A percentile compares a stretch with the other conserved stretches of the same genome.
Conservation (phyloP, 2,113 vertebrate species). For the Dolichotis patagonum region DNA sequence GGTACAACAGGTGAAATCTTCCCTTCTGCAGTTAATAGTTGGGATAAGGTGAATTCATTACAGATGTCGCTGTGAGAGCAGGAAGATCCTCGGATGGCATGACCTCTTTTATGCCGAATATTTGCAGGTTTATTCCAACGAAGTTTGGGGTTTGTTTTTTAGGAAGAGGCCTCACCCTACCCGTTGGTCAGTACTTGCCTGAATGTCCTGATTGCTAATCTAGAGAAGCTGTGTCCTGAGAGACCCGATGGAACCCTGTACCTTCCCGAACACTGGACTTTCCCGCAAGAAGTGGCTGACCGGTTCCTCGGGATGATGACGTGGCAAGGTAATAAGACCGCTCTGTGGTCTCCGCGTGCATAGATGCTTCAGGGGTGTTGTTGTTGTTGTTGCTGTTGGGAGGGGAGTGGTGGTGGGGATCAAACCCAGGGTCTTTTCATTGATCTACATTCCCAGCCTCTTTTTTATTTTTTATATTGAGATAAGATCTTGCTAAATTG, state of each 20-base stretch:
- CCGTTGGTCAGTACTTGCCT: slow-evolving; percentile 89
- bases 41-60: neutral
- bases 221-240: slow-evolving; percentile 90
- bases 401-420: neutral
- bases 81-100: neutral
- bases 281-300: slow-evolving; percentile 93
- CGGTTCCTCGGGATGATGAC: slow-evolving; percentile 91
- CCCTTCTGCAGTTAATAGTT: neutral
- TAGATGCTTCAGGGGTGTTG: no score
- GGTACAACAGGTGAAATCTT: neutral
- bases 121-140: slow-evolving; percentile 59
- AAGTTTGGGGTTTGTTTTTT: slow-evolving; percentile 53
- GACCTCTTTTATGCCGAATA: neutral
- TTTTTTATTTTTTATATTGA: neutral
- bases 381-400: no score
- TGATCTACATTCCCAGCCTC: neutral
- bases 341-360: neutral
- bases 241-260: slow-evolving; percentile 91
- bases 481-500: neutral
- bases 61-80: neutral
- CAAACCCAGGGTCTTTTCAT: neutral
- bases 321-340: slow-evolving; percentile 86
- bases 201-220: slow-evolving; percentile 86
- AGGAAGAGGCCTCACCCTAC: slow-evolving; percentile 88
- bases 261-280: slow-evolving; percentile 90